Evolutionary conservation across 2,113 vertebrate species (phyloP).

Genomic region (Lontra canadensis): DNA sequence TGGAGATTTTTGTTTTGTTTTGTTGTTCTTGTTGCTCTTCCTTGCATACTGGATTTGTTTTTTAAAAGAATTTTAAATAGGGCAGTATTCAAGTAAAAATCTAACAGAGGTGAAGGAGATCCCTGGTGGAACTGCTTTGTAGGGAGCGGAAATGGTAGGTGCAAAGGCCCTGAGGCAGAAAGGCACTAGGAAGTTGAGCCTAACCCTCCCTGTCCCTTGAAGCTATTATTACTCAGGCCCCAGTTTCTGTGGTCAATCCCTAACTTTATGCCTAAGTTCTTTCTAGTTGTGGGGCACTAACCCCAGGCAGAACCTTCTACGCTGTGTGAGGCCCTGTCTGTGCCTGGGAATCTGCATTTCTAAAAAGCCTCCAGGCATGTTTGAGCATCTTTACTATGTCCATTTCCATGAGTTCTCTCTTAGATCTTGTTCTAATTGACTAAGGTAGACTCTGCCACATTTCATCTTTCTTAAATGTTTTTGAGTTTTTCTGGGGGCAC

Average conservation of each 20-base stretch:
- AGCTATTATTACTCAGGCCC: not conserved
- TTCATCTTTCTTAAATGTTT: not conserved
- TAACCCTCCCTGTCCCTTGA: not conserved
- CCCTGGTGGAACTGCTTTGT: not conserved
- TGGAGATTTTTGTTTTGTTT: not conserved
- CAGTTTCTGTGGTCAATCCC: not conserved
- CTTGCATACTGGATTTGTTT: not conserved
- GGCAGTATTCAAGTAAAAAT: not conserved
- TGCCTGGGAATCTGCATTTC: not conserved
- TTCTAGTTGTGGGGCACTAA: not conserved
- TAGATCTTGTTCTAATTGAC: not conserved
- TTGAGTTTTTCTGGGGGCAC: not conserved
- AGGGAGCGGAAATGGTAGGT: not conserved
- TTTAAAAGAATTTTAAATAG: not conserved
- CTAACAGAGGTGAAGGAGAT: not conserved
- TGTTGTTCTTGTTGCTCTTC: not conserved
- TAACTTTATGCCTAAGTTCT: not conserved
- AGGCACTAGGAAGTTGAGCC: no score
- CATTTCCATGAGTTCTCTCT: not conserved
- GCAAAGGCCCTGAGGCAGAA: not conserved
- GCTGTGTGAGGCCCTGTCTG: not conserved
- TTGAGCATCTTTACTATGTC: not conserved
- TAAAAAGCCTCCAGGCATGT: not conserved
- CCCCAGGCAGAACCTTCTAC: not conserved
- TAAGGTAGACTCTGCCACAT: not conserved